A percentile compares a stretch with the other conserved stretches of the same genome.
Conservation (phyloP, 2,797 vertebrate genomes). For the Orestias chungarensis region DNA sequence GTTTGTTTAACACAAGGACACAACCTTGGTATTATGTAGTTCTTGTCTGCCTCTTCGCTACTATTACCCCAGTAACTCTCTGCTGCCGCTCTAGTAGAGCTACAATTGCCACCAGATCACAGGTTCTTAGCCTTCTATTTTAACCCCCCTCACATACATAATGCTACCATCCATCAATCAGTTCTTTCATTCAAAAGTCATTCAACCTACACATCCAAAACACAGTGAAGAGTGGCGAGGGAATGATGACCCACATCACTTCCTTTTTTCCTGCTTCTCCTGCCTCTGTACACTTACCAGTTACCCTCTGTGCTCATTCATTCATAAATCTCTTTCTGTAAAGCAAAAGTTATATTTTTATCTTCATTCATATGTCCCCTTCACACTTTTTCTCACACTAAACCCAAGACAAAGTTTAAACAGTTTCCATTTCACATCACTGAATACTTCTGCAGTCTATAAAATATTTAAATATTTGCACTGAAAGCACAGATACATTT, state of each 20-base stretch:
- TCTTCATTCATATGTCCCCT: background rate
- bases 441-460: background rate
- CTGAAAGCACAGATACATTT: background rate
- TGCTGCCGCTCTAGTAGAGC: slow-evolving; percentile 28
- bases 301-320: slow-evolving; percentile 16
- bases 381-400: slow-evolving; percentile 8
- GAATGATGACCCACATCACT: slow-evolving; percentile 45
- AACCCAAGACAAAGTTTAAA: slow-evolving; percentile 4
- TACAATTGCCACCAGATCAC: slow-evolving; percentile 59
- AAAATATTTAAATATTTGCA: background rate
- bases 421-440: background rate
- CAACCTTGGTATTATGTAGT: slow-evolving; percentile 51
- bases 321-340: slow-evolving; percentile 30
- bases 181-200: slow-evolving; percentile 39
- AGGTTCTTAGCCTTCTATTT: slow-evolving; percentile 54
- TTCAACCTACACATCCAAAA: slow-evolving; percentile 32
- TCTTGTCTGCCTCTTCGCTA: slow-evolving; percentile 20
- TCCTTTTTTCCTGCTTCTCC: slow-evolving; percentile 17
- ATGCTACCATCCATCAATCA: slow-evolving; percentile 26
- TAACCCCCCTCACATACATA: slow-evolving; percentile 40
- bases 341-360: slow-evolving; percentile 31
- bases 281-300: slow-evolving; percentile 35
- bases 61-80: slow-evolving; percentile 37
- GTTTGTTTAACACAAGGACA: slow-evolving; percentile 55
- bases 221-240: slow-evolving; percentile 41